Evolutionary conservation across 2,113 vertebrate species (phyloP), one percentile per base, ranked within the genome.

Genomic region (Orycteropus afer): DNA sequence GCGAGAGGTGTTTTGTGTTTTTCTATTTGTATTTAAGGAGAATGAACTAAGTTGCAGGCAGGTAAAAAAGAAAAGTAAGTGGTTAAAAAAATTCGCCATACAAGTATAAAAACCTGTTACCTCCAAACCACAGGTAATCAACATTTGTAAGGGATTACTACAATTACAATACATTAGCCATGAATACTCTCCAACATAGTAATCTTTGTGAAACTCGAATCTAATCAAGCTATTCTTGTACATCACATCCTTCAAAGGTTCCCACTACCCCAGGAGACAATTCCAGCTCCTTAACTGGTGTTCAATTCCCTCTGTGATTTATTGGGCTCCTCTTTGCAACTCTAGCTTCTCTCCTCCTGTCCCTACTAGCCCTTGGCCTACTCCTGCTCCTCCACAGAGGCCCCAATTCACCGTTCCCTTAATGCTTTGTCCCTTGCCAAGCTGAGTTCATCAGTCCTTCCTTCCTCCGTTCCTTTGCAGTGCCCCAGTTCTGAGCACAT

Each of bases 171-270:
- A 18, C 7, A n/a, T 55, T 3, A 65, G 53, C 37, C 23, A 18
- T 1, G 1, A 57, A 5, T 2, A 3, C 18, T 18, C 42, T 63
- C n/a, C 69, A 37, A 27, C 2, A 1, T 0, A 27, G 59, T 4
- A 4, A 1, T 1, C 61, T 32, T 32, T 3, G 25, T 20, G 12
- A 73, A 20, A 4, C 2, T 1, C 27, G 2, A 14, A 59, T 1
- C 51, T 13, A 0, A 1, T 4, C 27, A 1, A 20, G 53, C 0
- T 5, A 27, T 8, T 11, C 34, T 32, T 3, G 10, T 15, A 55
- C 8, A 11, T 12, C 55, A 1, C 7, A 45, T 12, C 55, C 63
- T 65, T 76, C 32, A 8, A 0, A 1, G 29, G 78, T 3, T 11
- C 40, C 55, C 15, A 17, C n/a, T 45, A 25, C 74, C 86, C 74